Base-by-base conservation (phyloP, 2,888 invertebrate species). In the Galeopsomyia nigrocyanea region DNA sequence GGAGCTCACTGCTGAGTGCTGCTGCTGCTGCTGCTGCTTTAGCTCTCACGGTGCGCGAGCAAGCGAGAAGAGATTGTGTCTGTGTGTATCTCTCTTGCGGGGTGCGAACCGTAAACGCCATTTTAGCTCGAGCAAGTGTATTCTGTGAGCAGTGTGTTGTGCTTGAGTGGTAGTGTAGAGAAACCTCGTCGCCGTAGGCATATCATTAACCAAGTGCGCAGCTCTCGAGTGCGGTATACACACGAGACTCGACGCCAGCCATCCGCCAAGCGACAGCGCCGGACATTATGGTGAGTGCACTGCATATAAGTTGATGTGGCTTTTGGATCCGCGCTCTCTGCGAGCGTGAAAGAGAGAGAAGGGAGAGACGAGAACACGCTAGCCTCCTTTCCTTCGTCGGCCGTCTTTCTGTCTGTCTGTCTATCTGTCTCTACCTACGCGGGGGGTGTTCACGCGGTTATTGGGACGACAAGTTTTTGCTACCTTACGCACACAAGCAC, bases 201-300 rank as follows among this genome's bases (percentile, higher is more conserved):
- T 7, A 53, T 17, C 26, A 5, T 26, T 26, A 39, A 10, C 13
- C 39, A 10, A 39, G 39, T 39, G 39, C 39, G 39, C 10, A 53
- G 53, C 17, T 17, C 53, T 26, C 1, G 39, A 39, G 39, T 9
- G 39, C 7, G 13, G 14, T n/a, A 50, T 16, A 50, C 50, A 50
- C n/a, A n/a, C 50, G 9, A n/a, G n/a, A n/a, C n/a, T 17, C 53
- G 17, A 17, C 17, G 19, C 53, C 53, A 7, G 53, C 17, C 53
- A 19, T 53, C 17, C 17, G 53, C 17, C 19, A 19, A 6, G 13
- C 53, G 53, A 19, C 69, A 64, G 65, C 65, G 62, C 73, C 73
- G 65, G 73, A 51, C 66, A 69, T 65, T 26, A 73, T 66, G 73
- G 69, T 69, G 73, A 73, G 73, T 73, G n/a, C 26, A 26, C 7